Percentiles rank a stretch among this genome's conserved stretches.
phyloP scores from a whole-genome alignment of 2,797 vertebrate species.

The Helicolenus hilgendorfi region DNA sequence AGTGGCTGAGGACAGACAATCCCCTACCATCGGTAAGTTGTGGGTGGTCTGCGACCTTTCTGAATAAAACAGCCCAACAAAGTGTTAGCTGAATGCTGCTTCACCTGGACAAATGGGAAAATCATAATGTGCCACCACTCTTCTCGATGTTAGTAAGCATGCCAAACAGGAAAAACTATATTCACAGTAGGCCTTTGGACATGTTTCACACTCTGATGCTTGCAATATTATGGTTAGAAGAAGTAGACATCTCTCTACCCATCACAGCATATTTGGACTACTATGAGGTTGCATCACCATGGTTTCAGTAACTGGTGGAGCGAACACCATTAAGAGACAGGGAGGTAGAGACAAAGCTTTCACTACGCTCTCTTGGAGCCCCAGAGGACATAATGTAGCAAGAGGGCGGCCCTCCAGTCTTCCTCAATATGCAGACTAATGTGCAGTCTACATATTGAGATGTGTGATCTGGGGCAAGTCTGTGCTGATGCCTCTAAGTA shows the following conservation, averaged over 20 bases:
- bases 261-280: neutral
- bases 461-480: neutral
- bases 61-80: neutral
- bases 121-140: neutral
- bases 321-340: neutral
- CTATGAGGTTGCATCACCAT: neutral
- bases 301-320: constrained; percentile 1
- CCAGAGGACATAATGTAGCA: constrained; percentile 24
- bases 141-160: neutral
- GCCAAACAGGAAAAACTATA: neutral
- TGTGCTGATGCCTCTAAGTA: neutral
- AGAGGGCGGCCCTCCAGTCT: neutral
- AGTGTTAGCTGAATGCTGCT: neutral
- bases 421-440: constrained; percentile 21
- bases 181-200: neutral
- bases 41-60: neutral
- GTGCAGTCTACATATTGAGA: neutral
- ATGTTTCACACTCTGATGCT: neutral
- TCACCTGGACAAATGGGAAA: neutral
- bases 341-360: constrained; percentile 12
- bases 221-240: neutral
- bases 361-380: neutral
- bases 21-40: neutral
- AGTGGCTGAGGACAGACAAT: neutral
- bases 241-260: neutral